Conservation (phyloP, 2,113 vertebrate species). For the Capreolus pygargus region DNA sequence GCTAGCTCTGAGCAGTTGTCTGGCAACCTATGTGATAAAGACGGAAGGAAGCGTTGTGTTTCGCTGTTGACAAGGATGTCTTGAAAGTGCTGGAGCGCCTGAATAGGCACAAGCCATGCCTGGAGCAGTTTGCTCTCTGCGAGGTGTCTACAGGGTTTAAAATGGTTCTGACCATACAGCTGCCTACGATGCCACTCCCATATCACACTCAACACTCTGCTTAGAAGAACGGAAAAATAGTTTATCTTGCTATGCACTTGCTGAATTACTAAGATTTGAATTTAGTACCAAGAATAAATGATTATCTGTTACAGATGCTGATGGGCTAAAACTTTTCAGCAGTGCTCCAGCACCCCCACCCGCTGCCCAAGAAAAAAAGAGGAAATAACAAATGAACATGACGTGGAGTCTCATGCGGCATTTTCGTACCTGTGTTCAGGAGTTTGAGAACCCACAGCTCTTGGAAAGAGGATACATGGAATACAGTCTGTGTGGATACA, state of each 20-base stretch:
- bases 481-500: too few species aligned
- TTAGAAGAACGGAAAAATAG: background rate
- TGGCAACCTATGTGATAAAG: conserved; percentile 45
- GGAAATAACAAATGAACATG: background rate
- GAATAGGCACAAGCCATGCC: background rate
- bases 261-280: conserved; percentile 26
- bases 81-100: background rate
- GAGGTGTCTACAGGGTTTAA: background rate
- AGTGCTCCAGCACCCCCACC: background rate
- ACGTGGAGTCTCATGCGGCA: background rate
- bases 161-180: background rate
- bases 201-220: background rate
- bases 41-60: background rate
- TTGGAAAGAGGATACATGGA: background rate
- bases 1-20: conserved; percentile 33
- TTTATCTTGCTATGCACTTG: conserved; percentile 49
- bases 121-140: background rate
- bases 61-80: background rate
- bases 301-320: background rate
- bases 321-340: background rate
- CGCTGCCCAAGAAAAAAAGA: background rate
- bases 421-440: background rate
- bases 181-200: background rate
- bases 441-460: background rate
- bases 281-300: conserved; percentile 11